Evolutionary conservation across 92 coral and sea anemone species (phyloP).

Genomic region (Desmophyllum pertusum): DNA sequence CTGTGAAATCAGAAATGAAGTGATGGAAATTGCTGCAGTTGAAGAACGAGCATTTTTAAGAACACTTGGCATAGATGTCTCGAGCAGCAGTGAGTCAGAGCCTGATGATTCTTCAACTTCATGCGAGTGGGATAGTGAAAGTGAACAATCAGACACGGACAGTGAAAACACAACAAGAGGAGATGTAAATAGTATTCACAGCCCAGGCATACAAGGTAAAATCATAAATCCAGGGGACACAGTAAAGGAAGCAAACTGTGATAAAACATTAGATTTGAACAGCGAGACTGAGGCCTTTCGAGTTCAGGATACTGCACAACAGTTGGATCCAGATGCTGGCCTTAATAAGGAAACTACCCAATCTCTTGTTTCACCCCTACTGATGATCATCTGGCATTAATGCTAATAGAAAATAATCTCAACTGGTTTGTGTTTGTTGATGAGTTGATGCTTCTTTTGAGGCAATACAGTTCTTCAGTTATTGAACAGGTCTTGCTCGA

Average conservation of each 20-base stretch:
- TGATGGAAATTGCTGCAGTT: slow-evolving; percentile 52
- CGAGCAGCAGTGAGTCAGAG: slow-evolving; percentile 56
- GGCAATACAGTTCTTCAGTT: slow-evolving; percentile 45
- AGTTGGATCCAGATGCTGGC: slow-evolving; percentile 51
- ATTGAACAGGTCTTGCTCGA: slow-evolving; percentile 45
- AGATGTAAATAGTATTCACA: not conserved
- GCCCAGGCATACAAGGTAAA: slow-evolving; percentile 7
- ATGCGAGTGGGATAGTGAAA: slow-evolving; percentile 60
- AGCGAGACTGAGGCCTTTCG: not conserved
- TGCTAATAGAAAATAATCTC: slow-evolving; percentile 61
- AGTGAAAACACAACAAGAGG: not conserved
- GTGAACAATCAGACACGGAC: slow-evolving; percentile 33
- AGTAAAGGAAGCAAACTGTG: not conserved
- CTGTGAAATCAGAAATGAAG: slow-evolving; percentile 29
- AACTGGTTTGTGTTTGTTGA: slow-evolving; percentile 72
- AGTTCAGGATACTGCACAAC: not conserved
- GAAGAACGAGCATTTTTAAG: slow-evolving; percentile 52
- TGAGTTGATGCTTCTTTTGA: slow-evolving; percentile 52
- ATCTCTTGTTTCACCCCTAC: slow-evolving; percentile 52
- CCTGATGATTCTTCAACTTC: slow-evolving; percentile 19
- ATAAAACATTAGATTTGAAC: not conserved
- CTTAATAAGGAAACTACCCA: slow-evolving; percentile 32
- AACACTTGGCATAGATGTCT: slow-evolving; percentile 48
- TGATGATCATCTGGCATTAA: slow-evolving; percentile 53
- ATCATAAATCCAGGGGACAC: slow-evolving; percentile 6